These are phyloP conservation scores for Pampus argenteus DNA, from an alignment of 2,797 vertebrate genomes.

Conservation along the genomic window DNA sequence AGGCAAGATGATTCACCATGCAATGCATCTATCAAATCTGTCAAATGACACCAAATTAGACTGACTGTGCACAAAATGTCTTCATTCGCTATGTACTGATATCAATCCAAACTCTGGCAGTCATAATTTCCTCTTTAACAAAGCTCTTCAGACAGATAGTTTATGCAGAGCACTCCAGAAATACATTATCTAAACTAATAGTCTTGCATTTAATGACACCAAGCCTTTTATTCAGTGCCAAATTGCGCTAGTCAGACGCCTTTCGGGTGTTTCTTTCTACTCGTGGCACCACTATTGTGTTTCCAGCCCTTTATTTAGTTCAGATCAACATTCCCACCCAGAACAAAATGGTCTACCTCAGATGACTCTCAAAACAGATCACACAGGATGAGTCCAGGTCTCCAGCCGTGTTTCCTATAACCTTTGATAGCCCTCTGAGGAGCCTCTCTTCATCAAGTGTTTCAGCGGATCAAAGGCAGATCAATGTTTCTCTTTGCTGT, in stretches of 20 bases:
- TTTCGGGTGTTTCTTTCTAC: slow-evolving; percentile 70
- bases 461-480: slow-evolving; percentile 59
- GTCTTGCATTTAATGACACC: slow-evolving; percentile 61
- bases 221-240: slow-evolving; percentile 67
- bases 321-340: slow-evolving; percentile 81
- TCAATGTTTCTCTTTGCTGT: slow-evolving; percentile 50
- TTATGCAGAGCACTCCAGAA: slow-evolving; percentile 55
- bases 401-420: slow-evolving; percentile 73
- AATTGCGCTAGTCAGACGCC: slow-evolving; percentile 64
- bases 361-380: slow-evolving; percentile 83
- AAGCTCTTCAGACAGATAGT: slow-evolving; percentile 50
- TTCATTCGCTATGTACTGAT: slow-evolving; percentile 21
- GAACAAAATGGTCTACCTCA: slow-evolving; percentile 79
- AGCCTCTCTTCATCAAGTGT: slow-evolving; percentile 60
- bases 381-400: slow-evolving; percentile 74
- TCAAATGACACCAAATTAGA: slow-evolving; percentile 21
- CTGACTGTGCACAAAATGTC: slow-evolving; percentile 19
- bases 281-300: slow-evolving; percentile 68
- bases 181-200: slow-evolving; percentile 61
- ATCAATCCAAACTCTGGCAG: slow-evolving; percentile 47
- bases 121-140: slow-evolving; percentile 43
- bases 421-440: slow-evolving; percentile 69
- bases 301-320: slow-evolving; percentile 79
- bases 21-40: slow-evolving; percentile 31
- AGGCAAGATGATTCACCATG: slow-evolving; percentile 20